A percentile compares a stretch with the other conserved stretches of the same genome.
Evolutionary conservation across 2,113 vertebrate species (phyloP).

Genomic region (Oncorhynchus nerka): DNA sequence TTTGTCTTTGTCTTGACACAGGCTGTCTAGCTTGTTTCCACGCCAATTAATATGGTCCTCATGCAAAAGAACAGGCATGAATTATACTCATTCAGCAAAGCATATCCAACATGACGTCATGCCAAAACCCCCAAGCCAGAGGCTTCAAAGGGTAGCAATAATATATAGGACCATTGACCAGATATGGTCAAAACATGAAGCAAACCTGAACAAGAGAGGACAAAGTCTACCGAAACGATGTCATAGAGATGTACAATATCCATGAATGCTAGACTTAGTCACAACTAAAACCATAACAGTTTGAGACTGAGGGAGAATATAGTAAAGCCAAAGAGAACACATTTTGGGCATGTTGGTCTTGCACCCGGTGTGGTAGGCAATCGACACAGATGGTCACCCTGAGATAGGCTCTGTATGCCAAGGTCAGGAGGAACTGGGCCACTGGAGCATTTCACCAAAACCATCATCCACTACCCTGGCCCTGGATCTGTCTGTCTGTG

Average conservation of each 20-base stretch:
- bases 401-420: conserved; percentile 51
- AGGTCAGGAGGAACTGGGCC: conserved; percentile 40
- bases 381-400: conserved; percentile 65
- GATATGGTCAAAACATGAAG: not conserved
- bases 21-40: not conserved
- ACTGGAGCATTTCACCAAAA: not conserved
- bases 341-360: conserved; percentile 14
- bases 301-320: not conserved
- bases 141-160: not conserved
- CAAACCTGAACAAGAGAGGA: not conserved
- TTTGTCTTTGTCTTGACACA: conserved; percentile 1
- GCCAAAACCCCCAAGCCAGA: not conserved
- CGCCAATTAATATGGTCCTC: not conserved
- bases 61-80: not conserved
- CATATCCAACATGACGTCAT: not conserved
- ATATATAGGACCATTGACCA: not conserved
- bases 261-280: not conserved
- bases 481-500: not conserved
- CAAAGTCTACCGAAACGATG: not conserved
- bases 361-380: conserved; percentile 21
- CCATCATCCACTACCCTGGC: not conserved
- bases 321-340: not conserved
- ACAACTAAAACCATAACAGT: not conserved
- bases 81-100: not conserved
- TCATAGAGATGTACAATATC: not conserved